Evolutionary conservation across 2,113 vertebrate species (phyloP).

Genomic region (Pristiophorus japonicus): DNA sequence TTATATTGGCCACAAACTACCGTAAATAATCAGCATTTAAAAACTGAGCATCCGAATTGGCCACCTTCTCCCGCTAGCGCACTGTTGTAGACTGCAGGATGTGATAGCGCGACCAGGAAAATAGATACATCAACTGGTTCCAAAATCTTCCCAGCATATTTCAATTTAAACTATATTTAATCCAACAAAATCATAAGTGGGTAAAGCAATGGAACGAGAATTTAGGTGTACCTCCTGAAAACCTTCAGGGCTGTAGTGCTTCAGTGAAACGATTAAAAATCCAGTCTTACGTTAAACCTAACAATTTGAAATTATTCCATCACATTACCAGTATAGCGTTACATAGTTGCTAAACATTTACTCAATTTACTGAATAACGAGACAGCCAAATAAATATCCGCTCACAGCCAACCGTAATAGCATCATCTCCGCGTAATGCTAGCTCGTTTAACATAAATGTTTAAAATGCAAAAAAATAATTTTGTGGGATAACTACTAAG

Average conservation of each 20-base stretch:
- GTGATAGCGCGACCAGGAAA: not conserved
- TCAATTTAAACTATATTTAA: not conserved
- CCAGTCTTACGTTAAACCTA: not conserved
- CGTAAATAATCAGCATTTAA: not conserved
- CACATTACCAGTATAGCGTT: not conserved
- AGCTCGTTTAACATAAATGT: not conserved
- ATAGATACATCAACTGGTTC: not conserved
- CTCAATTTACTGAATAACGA: conserved; percentile 3
- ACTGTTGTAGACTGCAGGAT: not conserved
- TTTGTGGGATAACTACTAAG: not conserved
- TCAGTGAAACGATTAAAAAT: not conserved
- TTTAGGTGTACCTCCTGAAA: not conserved
- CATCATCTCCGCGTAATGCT: not conserved
- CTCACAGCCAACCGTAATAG: not conserved
- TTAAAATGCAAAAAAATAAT: conserved; percentile 16
- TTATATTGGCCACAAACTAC: not conserved
- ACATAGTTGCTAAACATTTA: not conserved
- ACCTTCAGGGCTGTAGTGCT: not conserved
- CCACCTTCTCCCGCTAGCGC: too few species aligned
- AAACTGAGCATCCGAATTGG: not conserved
- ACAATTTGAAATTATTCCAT: not conserved
- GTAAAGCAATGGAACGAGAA: not conserved
- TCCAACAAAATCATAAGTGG: not conserved
- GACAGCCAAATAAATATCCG: not conserved
- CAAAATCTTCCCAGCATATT: not conserved